Evolutionary conservation across 2,113 vertebrate genomes (phyloP).

Genomic region (Callorhinus ursinus): DNA sequence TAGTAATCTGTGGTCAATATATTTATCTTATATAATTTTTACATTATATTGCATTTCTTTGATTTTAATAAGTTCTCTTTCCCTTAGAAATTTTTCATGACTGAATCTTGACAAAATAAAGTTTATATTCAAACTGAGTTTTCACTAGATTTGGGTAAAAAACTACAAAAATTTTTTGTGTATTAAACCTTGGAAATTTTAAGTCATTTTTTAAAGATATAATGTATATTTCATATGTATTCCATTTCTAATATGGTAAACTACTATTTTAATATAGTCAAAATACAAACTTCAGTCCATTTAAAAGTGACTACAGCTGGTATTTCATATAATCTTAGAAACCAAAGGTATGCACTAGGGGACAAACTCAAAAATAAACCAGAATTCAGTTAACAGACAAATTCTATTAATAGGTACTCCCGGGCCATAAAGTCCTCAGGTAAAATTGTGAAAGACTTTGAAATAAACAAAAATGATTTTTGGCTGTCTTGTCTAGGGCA

Average conservation of each 20-base stretch:
- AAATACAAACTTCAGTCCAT: not conserved
- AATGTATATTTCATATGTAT: not conserved
- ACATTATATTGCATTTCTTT: not conserved
- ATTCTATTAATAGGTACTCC: not conserved
- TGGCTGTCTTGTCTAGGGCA: not conserved
- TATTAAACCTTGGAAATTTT: constrained; percentile 38
- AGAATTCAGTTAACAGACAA: constrained; percentile 2
- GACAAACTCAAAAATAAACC: not conserved
- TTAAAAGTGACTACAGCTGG: not conserved
- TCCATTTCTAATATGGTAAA: constrained; percentile 8
- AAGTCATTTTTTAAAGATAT: not conserved
- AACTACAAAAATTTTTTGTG: not conserved
- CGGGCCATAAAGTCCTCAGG: not conserved
- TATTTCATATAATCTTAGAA: constrained; percentile 8
- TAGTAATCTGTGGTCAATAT: not conserved
- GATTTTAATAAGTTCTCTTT: not conserved
- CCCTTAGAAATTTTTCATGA: not conserved
- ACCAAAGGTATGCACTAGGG: not conserved
- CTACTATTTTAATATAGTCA: constrained; percentile 6
- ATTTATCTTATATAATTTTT: not conserved
- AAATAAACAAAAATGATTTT: not conserved
- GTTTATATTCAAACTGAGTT: constrained; percentile 4
- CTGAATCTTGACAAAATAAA: constrained; percentile 3
- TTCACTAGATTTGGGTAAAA: not conserved
- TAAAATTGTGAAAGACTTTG: constrained; percentile 33